A percentile compares a stretch with the other conserved stretches of the same genome.
phyloP scores from a whole-genome alignment of 2,797 vertebrate species.

The Mus minutoides region DNA sequence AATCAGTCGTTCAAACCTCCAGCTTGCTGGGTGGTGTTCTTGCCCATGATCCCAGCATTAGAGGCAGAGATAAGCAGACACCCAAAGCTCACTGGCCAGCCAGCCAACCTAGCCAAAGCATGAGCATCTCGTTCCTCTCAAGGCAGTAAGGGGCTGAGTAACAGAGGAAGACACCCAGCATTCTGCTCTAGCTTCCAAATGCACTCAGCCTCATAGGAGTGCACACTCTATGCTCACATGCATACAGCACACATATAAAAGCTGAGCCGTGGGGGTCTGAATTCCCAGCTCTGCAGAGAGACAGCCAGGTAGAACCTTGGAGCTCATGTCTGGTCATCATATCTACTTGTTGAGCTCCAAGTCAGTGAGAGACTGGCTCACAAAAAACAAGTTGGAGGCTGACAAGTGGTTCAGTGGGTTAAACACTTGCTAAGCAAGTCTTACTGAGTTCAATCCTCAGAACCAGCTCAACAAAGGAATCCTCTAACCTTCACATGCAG shows the following conservation, averaged over 20 bases:
- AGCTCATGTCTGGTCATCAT: background rate
- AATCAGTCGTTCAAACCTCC: background rate
- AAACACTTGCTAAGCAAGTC: background rate
- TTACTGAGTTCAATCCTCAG: background rate
- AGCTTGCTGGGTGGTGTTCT: background rate
- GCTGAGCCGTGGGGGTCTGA: no score
- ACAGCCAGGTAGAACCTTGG: background rate
- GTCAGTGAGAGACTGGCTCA: background rate
- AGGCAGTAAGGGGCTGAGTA: background rate
- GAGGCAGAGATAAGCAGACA: background rate
- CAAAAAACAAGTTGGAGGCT: no score
- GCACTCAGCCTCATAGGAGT: background rate
- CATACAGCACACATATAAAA: background rate
- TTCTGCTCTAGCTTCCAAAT: background rate
- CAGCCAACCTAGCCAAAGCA: background rate
- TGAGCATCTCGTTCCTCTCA: background rate
- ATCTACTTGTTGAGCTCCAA: background rate
- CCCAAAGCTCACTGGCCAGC: background rate
- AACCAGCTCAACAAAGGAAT: background rate
- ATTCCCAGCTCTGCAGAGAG: background rate
- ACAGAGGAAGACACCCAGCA: background rate
- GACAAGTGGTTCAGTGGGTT: background rate
- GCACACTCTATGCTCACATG: no score
- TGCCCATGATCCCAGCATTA: background rate
- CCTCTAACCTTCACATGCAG: background rate